Percentiles rank a stretch among this genome's conserved stretches.
These are phyloP conservation scores for Toxonevra muliebris DNA, from an alignment of 2,888 invertebrate genomes.

Conservation along the genomic window DNA sequence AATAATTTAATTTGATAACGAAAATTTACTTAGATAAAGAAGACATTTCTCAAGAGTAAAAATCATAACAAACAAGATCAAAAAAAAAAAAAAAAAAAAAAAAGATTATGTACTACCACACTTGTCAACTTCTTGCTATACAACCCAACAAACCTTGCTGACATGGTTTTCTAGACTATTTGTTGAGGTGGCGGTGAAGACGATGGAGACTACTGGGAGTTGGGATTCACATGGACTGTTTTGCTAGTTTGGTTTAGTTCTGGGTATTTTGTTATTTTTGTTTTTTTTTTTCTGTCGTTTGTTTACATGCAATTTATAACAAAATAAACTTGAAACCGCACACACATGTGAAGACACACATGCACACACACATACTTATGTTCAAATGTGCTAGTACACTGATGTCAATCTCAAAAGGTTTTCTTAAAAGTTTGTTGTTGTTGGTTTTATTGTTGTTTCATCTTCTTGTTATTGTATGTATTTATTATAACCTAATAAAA, in stretches of 20 bases:
- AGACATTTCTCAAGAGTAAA: too few species aligned
- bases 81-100: too few species aligned
- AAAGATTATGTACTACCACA: too few species aligned
- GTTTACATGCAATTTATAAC: conserved; percentile 28
- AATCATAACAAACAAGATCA: too few species aligned
- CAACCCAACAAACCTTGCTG: too few species aligned
- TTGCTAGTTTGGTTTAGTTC: conserved; percentile 1
- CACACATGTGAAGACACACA: not conserved
- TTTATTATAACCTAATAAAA: conserved; percentile 8
- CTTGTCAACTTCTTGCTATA: too few species aligned
- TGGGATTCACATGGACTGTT: conserved; percentile 12
- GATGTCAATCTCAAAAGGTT: too few species aligned
- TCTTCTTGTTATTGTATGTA: not conserved
- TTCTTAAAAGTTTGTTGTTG: not conserved
- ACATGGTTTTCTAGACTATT: not conserved
- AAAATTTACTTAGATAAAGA: too few species aligned
- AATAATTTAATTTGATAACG: too few species aligned
- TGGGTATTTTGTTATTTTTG: conserved; percentile 4
- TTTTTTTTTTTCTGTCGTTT: not conserved
- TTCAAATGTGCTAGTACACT: not conserved
- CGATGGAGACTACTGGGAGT: conserved; percentile 1
- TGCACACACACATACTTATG: not conserved
- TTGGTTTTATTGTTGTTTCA: conserved; percentile 10
- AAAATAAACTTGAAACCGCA: conserved; percentile 30
- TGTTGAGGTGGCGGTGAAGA: not conserved